Evolutionary conservation across 2,888 invertebrate genomes (phyloP).

Genomic region (Iselma pallidipennis): DNA sequence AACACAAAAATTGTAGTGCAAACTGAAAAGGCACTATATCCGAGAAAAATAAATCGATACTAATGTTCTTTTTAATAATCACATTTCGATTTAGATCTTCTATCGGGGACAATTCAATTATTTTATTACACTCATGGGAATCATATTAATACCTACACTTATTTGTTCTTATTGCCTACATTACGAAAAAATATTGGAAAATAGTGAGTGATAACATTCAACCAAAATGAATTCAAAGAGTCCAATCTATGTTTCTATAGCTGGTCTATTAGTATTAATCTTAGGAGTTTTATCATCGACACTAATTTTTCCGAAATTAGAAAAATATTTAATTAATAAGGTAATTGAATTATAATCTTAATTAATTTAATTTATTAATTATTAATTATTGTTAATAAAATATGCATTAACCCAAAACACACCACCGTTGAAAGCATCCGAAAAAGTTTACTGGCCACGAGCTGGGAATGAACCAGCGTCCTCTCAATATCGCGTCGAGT

Average conservation of each 20-base stretch:
- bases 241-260: background rate
- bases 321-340: constrained; percentile 8
- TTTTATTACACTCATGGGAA: background rate
- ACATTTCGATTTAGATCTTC: background rate
- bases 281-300: background rate
- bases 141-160: background rate
- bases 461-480: too few relatives aligned
- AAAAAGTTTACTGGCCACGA: too few relatives aligned
- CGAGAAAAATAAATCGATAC: background rate
- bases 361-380: background rate
- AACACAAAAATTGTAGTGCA: background rate
- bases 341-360: too few relatives aligned
- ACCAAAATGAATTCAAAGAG: background rate
- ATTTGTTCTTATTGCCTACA: background rate
- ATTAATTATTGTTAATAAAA: too few relatives aligned
- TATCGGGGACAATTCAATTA: background rate
- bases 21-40: background rate
- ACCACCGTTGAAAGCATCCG: too few relatives aligned
- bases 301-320: constrained; percentile 11
- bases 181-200: background rate
- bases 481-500: too few relatives aligned
- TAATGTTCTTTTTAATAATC: background rate
- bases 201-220: background rate
- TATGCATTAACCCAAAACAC: too few relatives aligned
- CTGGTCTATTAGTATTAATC: background rate